Percentiles rank a stretch among this genome's conserved stretches.
These are phyloP conservation scores for Lepilemur septentrionalis DNA, from an alignment of 2,797 vertebrate genomes.

Conservation along the genomic window DNA sequence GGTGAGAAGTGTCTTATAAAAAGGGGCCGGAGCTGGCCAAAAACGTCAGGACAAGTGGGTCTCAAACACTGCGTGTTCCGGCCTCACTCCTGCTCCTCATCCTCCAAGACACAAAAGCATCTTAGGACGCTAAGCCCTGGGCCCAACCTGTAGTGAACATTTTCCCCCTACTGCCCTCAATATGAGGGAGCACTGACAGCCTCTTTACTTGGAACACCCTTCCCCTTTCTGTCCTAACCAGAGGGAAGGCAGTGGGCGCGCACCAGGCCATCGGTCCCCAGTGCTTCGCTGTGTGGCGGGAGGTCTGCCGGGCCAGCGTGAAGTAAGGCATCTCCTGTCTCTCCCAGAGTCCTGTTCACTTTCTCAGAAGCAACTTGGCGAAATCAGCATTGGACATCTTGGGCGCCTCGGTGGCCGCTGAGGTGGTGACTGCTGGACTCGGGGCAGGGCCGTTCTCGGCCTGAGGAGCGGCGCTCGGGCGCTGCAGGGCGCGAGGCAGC, in stretches of 20 bases:
- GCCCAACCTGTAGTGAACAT: conserved; percentile 29
- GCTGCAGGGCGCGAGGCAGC: conserved; percentile 93
- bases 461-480: conserved; percentile 85
- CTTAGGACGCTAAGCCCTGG: background rate
- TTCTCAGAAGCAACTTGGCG: conserved; percentile 94
- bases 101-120: conserved; percentile 69
- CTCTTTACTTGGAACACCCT: conserved; percentile 46
- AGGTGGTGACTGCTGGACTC: conserved; percentile 64
- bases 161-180: conserved; percentile 81
- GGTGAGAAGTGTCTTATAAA: conserved; percentile 43
- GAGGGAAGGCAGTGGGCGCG: background rate
- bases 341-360: conserved; percentile 85
- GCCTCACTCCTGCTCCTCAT: conserved; percentile 54
- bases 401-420: conserved; percentile 76
- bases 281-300: background rate
- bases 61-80: conserved; percentile 31
- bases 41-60: conserved; percentile 68
- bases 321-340: conserved; percentile 87
- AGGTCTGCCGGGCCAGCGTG: conserved; percentile 62
- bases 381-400: conserved; percentile 99
- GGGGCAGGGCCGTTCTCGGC: conserved; percentile 91
- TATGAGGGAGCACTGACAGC: conserved; percentile 83
- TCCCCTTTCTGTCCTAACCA: background rate
- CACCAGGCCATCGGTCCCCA: conserved; percentile 33
- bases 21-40: conserved; percentile 60